Evolutionary conservation across 2,888 invertebrate genomes (phyloP), one percentile per base, ranked within the genome.

Genomic region (Agonopterix alstromeriana): DNA sequence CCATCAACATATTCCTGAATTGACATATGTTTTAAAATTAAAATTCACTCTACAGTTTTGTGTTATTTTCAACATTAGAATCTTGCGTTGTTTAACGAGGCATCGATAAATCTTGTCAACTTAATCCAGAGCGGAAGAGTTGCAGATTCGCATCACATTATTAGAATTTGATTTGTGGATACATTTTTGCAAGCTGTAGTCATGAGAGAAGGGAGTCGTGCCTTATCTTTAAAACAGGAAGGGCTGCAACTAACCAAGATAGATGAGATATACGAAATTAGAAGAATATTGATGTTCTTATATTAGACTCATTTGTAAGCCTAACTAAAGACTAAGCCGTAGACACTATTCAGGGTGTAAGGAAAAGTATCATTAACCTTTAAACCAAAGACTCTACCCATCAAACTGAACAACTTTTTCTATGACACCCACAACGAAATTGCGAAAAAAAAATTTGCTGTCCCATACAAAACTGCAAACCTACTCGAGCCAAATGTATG

Each of bases 191-290:
- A 63, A 65, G 60, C 62, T 59, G 57, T 57, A 51, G 54, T 42
- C 38, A 2, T 43, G 57, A 63, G 58, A 61, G 57, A 53, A 62
- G 61, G 56, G 61, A 52, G 56, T 60, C 83, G 84, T 85, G 85
- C 80, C 79, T 81, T 85, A 85, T 85, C 84, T 82, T 38, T 38
- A n/a, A 10, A n/a, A n/a, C 38, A n/a, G 38, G n/a, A n/a, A 38
- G 38, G 38, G 38, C 9, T 38, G 38, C 38, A 38, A 38, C 38
- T 38, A n/a, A 9, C 3, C 38, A 3, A 38, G 38, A 38, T n/a
- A n/a, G n/a, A 38, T 38, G 38, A 38, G n/a, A n/a, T 38, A n/a
- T 10, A n/a, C 38, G 9, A 9, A 38, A 38, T 38, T 38, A n/a
- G 9, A 38, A 38, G n/a, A 38, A 38, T 38, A 38, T 38, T 38